Evolutionary conservation across 2,797 vertebrate genomes (phyloP).

Genomic region (Helostoma temminkii): DNA sequence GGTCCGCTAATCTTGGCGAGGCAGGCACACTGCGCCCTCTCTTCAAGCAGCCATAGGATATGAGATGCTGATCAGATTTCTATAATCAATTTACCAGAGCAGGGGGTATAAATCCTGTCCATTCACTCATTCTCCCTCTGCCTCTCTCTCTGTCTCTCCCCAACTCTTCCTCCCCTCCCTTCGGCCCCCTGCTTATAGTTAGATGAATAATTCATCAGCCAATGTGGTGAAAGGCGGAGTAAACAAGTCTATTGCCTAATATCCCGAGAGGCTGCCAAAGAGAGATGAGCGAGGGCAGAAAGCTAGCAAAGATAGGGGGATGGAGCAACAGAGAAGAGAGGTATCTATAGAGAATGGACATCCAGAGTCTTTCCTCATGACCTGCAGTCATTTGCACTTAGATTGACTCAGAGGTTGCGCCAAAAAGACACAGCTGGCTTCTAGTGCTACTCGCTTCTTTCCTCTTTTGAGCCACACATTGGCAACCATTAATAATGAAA

Average conservation of each 20-base stretch:
- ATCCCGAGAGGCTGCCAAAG: conserved; percentile 85
- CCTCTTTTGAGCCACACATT: conserved; percentile 62
- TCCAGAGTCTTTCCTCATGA: conserved; percentile 75
- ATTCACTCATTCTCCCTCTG: conserved; percentile 77
- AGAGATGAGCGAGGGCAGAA: conserved; percentile 76
- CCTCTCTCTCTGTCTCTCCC: conserved; percentile 48
- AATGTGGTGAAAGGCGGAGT: conserved; percentile 89
- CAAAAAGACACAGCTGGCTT: conserved; percentile 77
- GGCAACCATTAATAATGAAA: conserved; percentile 78
- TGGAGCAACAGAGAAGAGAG: conserved; percentile 65
- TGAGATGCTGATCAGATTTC: conserved; percentile 84
- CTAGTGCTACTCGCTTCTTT: conserved; percentile 45
- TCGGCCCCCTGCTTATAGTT: conserved; percentile 82
- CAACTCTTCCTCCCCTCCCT: conserved; percentile 57
- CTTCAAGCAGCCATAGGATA: conserved; percentile 77
- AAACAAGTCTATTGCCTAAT: conserved; percentile 90
- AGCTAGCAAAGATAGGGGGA: conserved; percentile 70
- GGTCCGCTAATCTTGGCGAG: conserved; percentile 72
- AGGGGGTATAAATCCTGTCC: conserved; percentile 85
- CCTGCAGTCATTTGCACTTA: conserved; percentile 85
- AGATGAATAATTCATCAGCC: conserved; percentile 89
- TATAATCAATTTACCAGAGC: conserved; percentile 86
- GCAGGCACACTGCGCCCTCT: conserved; percentile 67
- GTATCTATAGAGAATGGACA: conserved; percentile 76
- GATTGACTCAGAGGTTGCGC: conserved; percentile 81